Base-by-base conservation (phyloP, 2,888 invertebrate species). In the Bruchidius siliquastri region DNA sequence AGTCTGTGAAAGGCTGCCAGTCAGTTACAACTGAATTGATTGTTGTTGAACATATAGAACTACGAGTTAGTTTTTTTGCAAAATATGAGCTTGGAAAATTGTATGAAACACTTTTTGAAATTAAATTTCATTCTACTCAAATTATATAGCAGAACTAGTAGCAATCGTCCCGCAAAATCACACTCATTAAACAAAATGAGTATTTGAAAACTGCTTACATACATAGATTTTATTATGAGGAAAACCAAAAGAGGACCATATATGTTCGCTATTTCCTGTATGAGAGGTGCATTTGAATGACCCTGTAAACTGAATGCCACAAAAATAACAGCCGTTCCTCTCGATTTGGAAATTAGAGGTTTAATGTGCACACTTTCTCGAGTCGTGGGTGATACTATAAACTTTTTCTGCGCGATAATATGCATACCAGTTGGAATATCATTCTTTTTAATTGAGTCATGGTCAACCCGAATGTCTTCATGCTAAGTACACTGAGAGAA, bases 351-450 rank as follows among this genome's bases (percentile, higher is more conserved):
- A 74, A 75, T 71, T 71, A 72, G 73, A 74, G 73, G 49, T 73
- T 71, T 74, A 72, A 71, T 73, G 49, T 49, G 49, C 49, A 74
- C 72, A 78, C 78, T 78, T 78, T 79, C 77, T 49, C 76, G 80
- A 81, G 76, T 81, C 81, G 81, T 81, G 81, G 81, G 81, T 80
- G 81, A 81, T 81, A 81, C 80, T 80, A 81, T 78, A 80, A 75
- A 78, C 79, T 80, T 80, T 79, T 49, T 49, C 49, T 77, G 77
- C 74, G 74, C 76, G 78, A 78, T 79, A 80, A 80, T 81, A 80
- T 78, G 79, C 77, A 76, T 79, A 80, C 80, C 79, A 76, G 76
- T 74, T 79, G 72, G 73, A 30, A 32, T 30, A 71, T 68, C 6
- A 22, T 68, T 71, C 30, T 71, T 71, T 71, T 49, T 49, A 49